A percentile compares a stretch with the other conserved stretches of the same genome.
These are phyloP conservation scores for Chrysolophus pictus DNA, from an alignment of 2,797 vertebrate genomes.

Conservation along the genomic window DNA sequence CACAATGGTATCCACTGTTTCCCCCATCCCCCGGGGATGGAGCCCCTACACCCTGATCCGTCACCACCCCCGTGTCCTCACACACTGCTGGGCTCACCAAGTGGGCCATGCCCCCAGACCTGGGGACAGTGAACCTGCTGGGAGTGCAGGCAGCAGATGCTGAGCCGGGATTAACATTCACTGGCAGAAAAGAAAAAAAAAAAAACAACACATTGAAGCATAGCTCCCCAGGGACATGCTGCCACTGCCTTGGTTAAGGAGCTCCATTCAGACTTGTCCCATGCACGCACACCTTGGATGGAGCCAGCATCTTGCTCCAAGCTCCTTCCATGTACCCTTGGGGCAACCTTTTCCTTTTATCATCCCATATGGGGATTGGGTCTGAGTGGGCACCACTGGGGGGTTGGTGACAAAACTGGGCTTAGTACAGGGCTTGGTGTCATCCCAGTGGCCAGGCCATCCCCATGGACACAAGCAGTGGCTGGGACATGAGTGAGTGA, in stretches of 20 bases:
- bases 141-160: background rate
- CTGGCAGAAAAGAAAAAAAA: background rate
- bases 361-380: background rate
- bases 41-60: background rate
- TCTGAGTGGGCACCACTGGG: accelerated
- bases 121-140: background rate
- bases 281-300: constrained; percentile 7
- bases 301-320: background rate
- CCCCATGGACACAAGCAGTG: background rate
- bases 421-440: accelerated
- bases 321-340: background rate
- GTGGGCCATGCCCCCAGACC: background rate
- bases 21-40: background rate
- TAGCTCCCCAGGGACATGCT: background rate
- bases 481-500: background rate
- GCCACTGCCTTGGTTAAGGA: constrained; percentile 71
- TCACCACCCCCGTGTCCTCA: background rate
- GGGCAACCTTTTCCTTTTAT: background rate
- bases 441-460: background rate
- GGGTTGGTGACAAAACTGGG: accelerated
- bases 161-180: constrained; percentile 51
- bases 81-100: background rate
- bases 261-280: constrained; percentile 64
- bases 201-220: constrained; percentile 11
- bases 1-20: background rate